Conservation (phyloP, 2,113 vertebrate genomes). For the Garra rufa region DNA sequence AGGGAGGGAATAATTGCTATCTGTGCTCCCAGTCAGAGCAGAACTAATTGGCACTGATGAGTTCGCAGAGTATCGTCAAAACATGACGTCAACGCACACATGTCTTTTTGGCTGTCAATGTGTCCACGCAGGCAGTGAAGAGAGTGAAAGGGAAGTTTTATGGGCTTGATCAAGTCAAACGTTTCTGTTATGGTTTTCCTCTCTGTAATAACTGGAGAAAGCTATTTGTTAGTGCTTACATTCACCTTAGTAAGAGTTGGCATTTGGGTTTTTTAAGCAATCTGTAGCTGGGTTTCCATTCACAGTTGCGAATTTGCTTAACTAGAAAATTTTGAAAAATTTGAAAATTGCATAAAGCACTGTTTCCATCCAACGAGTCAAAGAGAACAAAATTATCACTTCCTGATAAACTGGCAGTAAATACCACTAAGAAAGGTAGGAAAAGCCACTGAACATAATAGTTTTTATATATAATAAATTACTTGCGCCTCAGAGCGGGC, state of each 20-base stretch:
- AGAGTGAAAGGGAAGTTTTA: slow-evolving; percentile 4
- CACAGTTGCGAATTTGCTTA: too few relatives aligned
- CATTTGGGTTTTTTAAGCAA: not conserved
- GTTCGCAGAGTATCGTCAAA: slow-evolving; percentile 39
- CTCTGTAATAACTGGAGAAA: not conserved
- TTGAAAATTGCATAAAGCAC: too few relatives aligned
- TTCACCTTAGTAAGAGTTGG: not conserved
- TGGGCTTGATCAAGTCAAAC: not conserved
- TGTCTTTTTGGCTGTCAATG: slow-evolving; percentile 17
- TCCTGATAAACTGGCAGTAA: too few relatives aligned
- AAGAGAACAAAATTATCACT: too few relatives aligned
- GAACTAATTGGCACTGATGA: slow-evolving; percentile 56
- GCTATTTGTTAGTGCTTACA: not conserved
- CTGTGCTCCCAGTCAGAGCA: slow-evolving; percentile 42
- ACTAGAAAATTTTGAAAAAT: too few relatives aligned
- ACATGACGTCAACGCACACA: slow-evolving; percentile 31
- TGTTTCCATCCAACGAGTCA: too few relatives aligned
- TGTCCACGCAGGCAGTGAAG: slow-evolving; percentile 35
- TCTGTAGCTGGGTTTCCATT: too few relatives aligned
- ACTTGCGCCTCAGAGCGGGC: too few relatives aligned
- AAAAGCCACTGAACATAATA: too few relatives aligned
- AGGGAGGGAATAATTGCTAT: slow-evolving; percentile 47
- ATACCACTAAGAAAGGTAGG: too few relatives aligned
- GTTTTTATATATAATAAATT: too few relatives aligned
- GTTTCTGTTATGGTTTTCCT: not conserved